Evolutionary conservation across 2,888 invertebrate species (phyloP), one percentile per base, ranked within the genome.

Genomic region (Lasioglossum pauxillum): DNA sequence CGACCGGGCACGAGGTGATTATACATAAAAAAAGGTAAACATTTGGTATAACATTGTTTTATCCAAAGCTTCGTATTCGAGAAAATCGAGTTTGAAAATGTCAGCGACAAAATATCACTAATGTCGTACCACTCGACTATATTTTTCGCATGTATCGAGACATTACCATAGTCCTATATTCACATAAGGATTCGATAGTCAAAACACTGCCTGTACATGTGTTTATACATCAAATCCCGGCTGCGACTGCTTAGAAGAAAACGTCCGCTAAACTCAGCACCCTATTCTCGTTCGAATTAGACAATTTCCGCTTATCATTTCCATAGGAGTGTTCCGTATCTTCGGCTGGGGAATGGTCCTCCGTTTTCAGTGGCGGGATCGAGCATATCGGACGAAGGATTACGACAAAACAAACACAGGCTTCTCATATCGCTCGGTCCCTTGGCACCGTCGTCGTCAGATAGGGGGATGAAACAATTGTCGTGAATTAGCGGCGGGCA

Each of bases 381-480:
- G 60, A 19, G 53, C 35, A 19, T 60, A 35, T 57, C 38, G 19
- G 49, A n/a, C 75, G 74, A 79, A 80, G 88, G 82, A 85, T 88
- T 80, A 88, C 77, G 64, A 35, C 53, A 64, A 72, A 85, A 75
- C 71, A 78, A 71, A 80, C 38, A 64, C 75, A 19, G 57, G 80
- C 57, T 41, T 69, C 76, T 77, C 75, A 78, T 71, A 67, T 82
- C 76, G 53, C 41, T 46, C 14, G 75, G 81, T 79, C 64, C 77
- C 75, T 71, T 38, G 81, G 27, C 71, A 27, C 27, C 72, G 76
- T 14, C 49, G 31, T 35, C 71, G 71, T 49, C 44, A 46, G 71
- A 38, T 46, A 53, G 49, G 77, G 75, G 78, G 83, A 83, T 86
- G 82, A 85, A 88, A 90, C 88, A 88, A 89, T 91, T 77, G 87